Conservation (phyloP, 2,113 vertebrate species). For the Megaceryle maxima region DNA sequence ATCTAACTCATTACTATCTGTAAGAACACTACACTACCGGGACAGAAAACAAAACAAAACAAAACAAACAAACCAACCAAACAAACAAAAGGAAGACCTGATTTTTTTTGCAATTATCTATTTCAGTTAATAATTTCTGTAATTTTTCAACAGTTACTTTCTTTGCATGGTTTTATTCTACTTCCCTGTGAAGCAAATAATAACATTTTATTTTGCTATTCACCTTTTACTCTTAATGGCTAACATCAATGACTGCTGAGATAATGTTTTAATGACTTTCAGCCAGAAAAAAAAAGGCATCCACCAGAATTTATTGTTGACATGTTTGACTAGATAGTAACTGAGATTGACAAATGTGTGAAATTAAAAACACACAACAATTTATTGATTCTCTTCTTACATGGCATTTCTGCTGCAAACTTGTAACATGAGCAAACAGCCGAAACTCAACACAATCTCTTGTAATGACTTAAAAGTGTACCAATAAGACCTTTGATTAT, state of each 20-base stretch:
- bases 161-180: neutral
- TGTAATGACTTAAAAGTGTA: neutral
- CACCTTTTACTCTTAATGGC: neutral
- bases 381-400: neutral
- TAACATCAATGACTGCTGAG: neutral
- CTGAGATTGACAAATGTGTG: neutral
- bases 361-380: neutral
- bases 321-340: neutral
- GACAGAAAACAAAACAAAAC: neutral
- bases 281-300: neutral
- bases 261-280: neutral
- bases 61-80: no score
- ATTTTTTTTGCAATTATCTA: neutral
- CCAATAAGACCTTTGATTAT: neutral
- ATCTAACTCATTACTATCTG: neutral
- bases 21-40: neutral
- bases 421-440: neutral
- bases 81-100: no score
- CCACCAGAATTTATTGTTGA: neutral
- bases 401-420: neutral
- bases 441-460: neutral
- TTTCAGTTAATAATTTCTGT: neutral
- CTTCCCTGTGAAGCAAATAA: neutral
- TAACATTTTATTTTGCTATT: neutral
- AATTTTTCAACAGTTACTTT: neutral